These are phyloP conservation scores for Gambelia wislizenii DNA, from an alignment of 2,797 vertebrate genomes.

Conservation along the genomic window DNA sequence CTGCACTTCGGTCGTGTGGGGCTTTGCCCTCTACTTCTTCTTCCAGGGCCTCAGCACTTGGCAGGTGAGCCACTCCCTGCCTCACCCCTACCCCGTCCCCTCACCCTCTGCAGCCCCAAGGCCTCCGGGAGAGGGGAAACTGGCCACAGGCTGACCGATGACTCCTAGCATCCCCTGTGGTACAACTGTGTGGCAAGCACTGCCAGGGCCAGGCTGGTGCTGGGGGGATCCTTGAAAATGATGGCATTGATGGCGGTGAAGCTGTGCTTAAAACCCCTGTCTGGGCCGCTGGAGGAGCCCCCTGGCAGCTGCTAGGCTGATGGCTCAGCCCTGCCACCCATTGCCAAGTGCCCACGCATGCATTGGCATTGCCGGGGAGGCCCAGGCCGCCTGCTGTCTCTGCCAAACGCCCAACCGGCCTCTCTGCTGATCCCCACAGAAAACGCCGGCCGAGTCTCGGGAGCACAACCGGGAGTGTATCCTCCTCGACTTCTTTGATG, in stretches of 20 bases:
- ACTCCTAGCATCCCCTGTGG: too few relatives aligned
- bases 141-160: too few relatives aligned
- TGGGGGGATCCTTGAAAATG: too few relatives aligned
- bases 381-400: neutral
- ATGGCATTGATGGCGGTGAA: too few relatives aligned
- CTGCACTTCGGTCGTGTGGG: conserved; percentile 95
- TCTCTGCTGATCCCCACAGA: conserved; percentile 77
- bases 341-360: too few relatives aligned
- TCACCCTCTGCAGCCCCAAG: neutral
- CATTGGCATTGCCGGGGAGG: neutral
- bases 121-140: too few relatives aligned
- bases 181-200: too few relatives aligned
- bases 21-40: conserved; percentile 96
- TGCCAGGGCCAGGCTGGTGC: too few relatives aligned
- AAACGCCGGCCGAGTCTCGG: conserved; percentile 95
- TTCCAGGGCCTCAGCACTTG: conserved; percentile 99
- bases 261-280: too few relatives aligned
- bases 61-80: conserved; percentile 85
- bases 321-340: too few relatives aligned
- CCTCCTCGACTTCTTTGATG: conserved; percentile 94
- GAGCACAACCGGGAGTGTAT: conserved; percentile 97
- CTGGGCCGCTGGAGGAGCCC: too few relatives aligned
- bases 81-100: neutral
- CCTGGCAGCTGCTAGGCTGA: too few relatives aligned
- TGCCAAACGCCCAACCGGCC: neutral